These are phyloP conservation scores for Heterocephalus glaber DNA, from an alignment of 2,113 vertebrate genomes.

Conservation along the genomic window DNA sequence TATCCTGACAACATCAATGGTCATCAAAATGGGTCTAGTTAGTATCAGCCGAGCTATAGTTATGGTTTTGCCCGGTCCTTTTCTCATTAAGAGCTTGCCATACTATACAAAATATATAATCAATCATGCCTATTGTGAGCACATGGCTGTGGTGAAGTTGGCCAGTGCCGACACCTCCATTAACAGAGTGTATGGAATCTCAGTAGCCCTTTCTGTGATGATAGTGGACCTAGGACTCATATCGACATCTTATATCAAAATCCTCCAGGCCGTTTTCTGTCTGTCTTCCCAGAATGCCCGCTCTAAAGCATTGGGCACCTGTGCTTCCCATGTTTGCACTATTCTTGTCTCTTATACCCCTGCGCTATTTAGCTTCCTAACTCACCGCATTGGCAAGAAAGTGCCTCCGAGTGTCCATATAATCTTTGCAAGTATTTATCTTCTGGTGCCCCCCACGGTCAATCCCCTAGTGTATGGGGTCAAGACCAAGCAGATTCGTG, in stretches of 20 bases:
- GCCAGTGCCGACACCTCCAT: slow-evolving; percentile 71
- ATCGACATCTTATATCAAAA: slow-evolving; percentile 66
- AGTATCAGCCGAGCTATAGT: not conserved
- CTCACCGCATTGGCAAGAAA: slow-evolving; percentile 70
- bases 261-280: slow-evolving; percentile 55
- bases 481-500: slow-evolving; percentile 75
- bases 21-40: not conserved
- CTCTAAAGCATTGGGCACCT: slow-evolving; percentile 70
- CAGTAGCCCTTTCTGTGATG: slow-evolving; percentile 60
- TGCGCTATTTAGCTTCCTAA: slow-evolving; percentile 72
- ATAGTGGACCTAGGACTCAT: slow-evolving; percentile 54
- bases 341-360: slow-evolving; percentile 66
- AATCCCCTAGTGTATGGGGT: slow-evolving; percentile 71
- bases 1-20: rapidly evolving
- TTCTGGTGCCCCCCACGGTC: slow-evolving; percentile 59
- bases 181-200: slow-evolving; percentile 73
- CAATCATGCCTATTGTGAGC: slow-evolving; percentile 74
- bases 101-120: slow-evolving; percentile 63
- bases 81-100: slow-evolving; percentile 73
- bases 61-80: slow-evolving; percentile 28
- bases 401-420: slow-evolving; percentile 61
- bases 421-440: slow-evolving; percentile 64
- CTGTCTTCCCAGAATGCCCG: slow-evolving; percentile 62
- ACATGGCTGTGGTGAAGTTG: slow-evolving; percentile 79
- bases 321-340: slow-evolving; percentile 61